Conservation (phyloP, 2,888 invertebrate genomes). For the Ophraella communa region DNA sequence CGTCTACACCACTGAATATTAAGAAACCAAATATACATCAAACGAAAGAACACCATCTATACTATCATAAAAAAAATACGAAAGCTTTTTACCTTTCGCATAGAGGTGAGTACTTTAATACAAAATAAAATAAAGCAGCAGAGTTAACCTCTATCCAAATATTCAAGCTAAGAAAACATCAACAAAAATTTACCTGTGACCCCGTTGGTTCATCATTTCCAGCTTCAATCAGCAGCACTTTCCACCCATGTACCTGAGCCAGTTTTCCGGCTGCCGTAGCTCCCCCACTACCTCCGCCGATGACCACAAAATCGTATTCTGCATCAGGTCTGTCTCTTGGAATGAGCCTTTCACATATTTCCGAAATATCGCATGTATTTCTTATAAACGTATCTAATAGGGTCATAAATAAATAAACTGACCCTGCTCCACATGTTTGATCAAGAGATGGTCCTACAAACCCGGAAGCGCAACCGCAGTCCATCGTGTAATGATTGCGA, state of each 20-base stretch:
- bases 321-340: slow-evolving; percentile 60
- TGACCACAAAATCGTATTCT: slow-evolving; percentile 71
- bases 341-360: slow-evolving; percentile 67
- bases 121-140: too few species aligned
- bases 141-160: too few species aligned
- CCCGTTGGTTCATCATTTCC: slow-evolving; percentile 74
- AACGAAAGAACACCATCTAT: too few species aligned
- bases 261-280: slow-evolving; percentile 69
- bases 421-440: slow-evolving; percentile 65
- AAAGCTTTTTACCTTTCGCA: too few species aligned
- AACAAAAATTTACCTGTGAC: slow-evolving; percentile 53
- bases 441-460: slow-evolving; percentile 65
- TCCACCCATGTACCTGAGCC: slow-evolving; percentile 71
- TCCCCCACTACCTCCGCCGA: slow-evolving; percentile 73
- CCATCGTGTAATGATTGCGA: slow-evolving; percentile 48
- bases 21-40: too few species aligned
- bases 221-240: slow-evolving; percentile 74
- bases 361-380: slow-evolving; percentile 65
- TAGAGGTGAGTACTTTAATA: too few species aligned
- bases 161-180: too few species aligned
- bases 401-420: slow-evolving; percentile 70
- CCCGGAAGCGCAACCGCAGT: slow-evolving; percentile 65
- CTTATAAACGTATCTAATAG: slow-evolving; percentile 69
- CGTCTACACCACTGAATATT: too few species aligned
- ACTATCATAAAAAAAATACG: too few species aligned